phyloP scores from a whole-genome alignment of 2,797 vertebrate genomes.

The Spatula clypeata region DNA sequence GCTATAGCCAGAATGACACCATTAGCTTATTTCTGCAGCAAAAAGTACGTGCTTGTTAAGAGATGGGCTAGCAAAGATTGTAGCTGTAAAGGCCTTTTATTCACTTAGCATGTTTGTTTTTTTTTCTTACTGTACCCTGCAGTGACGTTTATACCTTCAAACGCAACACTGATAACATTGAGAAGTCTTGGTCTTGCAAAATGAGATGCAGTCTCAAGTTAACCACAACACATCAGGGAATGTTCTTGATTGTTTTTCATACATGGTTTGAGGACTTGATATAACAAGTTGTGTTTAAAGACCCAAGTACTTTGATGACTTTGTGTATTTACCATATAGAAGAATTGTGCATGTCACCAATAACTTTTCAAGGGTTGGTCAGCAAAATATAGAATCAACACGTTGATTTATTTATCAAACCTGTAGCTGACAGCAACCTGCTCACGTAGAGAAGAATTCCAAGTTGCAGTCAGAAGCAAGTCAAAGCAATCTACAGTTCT shows the following conservation, averaged over 20 bases:
- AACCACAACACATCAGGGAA: conserved; percentile 51
- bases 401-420: conserved; percentile 57
- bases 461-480: conserved; percentile 25
- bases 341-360: conserved; percentile 33
- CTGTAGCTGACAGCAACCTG: conserved; percentile 66
- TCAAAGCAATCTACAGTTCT: conserved; percentile 49
- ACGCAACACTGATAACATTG: conserved; percentile 27
- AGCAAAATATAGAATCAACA: conserved; percentile 41
- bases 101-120: conserved; percentile 62
- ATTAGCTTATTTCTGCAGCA: conserved; percentile 61
- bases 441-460: conserved; percentile 37
- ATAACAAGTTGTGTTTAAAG: conserved; percentile 52
- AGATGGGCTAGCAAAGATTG: conserved; percentile 66
- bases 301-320: conserved; percentile 50
- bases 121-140: conserved; percentile 29
- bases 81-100: conserved; percentile 66
- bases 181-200: conserved; percentile 54
- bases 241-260: conserved; percentile 61
- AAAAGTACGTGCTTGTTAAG: conserved; percentile 49
- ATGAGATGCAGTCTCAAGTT: conserved; percentile 47
- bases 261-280: conserved; percentile 49
- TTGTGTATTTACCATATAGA: conserved; percentile 29
- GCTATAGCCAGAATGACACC: conserved; percentile 62
- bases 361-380: conserved; percentile 47
- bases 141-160: conserved; percentile 49